These are phyloP conservation scores for Bombus confusus DNA, from an alignment of 1,140 invertebrate species.

Conservation along the genomic window DNA sequence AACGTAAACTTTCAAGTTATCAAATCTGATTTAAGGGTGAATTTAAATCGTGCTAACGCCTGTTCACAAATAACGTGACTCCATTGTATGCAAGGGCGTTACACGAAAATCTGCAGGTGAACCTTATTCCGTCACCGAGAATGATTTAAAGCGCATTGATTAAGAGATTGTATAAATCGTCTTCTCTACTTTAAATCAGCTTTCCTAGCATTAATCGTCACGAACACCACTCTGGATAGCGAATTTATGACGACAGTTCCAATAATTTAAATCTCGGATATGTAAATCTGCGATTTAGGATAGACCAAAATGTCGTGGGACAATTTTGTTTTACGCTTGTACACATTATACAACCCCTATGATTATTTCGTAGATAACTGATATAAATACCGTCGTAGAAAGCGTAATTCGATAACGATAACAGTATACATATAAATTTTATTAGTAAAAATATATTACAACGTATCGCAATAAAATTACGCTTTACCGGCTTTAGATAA, in stretches of 20 bases:
- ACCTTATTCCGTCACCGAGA: slow-evolving; percentile 43
- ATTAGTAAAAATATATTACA: too few species aligned
- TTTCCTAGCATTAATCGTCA: slow-evolving; percentile 14
- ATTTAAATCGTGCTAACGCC: neutral
- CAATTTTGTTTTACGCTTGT: neutral
- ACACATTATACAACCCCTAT: neutral
- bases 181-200: slow-evolving; percentile 26
- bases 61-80: slow-evolving; percentile 39
- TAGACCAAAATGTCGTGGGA: neutral
- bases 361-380: neutral
- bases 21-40: slow-evolving; percentile 40
- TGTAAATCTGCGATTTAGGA: neutral
- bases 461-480: too few species aligned
- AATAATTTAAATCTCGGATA: neutral
- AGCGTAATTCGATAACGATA: too few species aligned
- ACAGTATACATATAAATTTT: too few species aligned
- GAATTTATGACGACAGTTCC: neutral
- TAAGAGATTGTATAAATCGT: slow-evolving; percentile 51
- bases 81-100: slow-evolving; percentile 25
- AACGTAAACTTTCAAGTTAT: neutral
- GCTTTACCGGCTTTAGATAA: too few species aligned
- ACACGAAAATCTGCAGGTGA: slow-evolving; percentile 31
- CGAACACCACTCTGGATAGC: neutral
- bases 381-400: neutral
- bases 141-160: slow-evolving; percentile 61